Evolutionary conservation across 53 echinoderm and acorn worm genomes (phyloP).

Genomic region (Hippasteria phrygiana): DNA sequence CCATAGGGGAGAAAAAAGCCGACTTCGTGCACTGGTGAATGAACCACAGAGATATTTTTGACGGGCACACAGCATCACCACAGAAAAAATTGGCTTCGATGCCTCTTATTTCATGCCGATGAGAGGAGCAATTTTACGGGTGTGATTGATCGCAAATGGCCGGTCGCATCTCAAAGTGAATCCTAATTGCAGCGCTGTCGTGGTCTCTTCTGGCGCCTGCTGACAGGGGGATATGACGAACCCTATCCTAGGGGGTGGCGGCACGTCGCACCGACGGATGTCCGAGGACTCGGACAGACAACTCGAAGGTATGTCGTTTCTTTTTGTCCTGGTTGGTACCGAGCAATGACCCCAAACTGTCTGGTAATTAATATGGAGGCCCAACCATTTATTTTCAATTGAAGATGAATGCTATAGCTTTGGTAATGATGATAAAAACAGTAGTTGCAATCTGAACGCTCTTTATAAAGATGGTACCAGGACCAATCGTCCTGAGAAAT

Average conservation of each 20-base stretch:
- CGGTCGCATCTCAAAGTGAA: not conserved
- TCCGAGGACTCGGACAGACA: constrained; percentile 50
- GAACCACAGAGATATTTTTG: not conserved
- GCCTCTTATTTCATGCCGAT: not conserved
- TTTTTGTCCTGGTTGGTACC: too few relatives aligned
- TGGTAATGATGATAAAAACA: too few relatives aligned
- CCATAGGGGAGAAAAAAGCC: not conserved
- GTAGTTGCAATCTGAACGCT: too few relatives aligned
- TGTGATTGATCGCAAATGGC: not conserved
- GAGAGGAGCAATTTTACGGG: not conserved
- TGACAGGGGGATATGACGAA: constrained; percentile 20
- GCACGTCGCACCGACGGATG: constrained; percentile 44
- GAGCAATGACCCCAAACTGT: too few relatives aligned
- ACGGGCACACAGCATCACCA: too few relatives aligned
- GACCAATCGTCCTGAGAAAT: too few relatives aligned
- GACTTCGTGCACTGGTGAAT: not conserved
- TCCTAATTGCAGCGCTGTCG: too few relatives aligned
- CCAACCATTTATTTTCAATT: too few relatives aligned
- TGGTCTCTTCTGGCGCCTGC: too few relatives aligned
- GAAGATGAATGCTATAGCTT: too few relatives aligned
- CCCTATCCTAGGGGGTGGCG: constrained; percentile 54
- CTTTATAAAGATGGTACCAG: too few relatives aligned
- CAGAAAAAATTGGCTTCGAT: not conserved
- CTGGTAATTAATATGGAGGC: too few relatives aligned
- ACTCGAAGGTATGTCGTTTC: constrained; percentile 22